Conservation (phyloP, 1,140 invertebrate species). For the Cotesia chilonis region DNA sequence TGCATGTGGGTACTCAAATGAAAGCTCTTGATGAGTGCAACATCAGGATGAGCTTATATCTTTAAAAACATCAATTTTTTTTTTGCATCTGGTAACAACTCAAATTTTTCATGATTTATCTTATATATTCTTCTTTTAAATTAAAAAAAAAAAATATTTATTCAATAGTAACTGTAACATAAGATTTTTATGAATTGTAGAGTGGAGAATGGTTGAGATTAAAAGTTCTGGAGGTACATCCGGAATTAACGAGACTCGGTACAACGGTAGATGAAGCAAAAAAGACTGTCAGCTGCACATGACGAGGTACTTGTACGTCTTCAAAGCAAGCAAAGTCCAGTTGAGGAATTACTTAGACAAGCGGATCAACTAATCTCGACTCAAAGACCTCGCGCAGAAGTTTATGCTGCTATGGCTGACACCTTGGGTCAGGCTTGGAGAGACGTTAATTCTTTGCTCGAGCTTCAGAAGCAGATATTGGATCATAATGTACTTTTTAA, state of each 20-base stretch:
- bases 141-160: no score
- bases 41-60: no score
- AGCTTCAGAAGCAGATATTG: conserved; percentile 79
- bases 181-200: conserved; percentile 67
- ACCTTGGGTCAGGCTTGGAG: conserved; percentile 88
- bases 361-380: conserved; percentile 85
- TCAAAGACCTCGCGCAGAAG: conserved; percentile 79
- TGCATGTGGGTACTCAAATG: no score
- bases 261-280: conserved; percentile 78
- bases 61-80: no score
- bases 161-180: no score
- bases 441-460: conserved; percentile 83
- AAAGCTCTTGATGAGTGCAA: no score
- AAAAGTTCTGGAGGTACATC: conserved; percentile 86
- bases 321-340: conserved; percentile 89
- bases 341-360: conserved; percentile 86
- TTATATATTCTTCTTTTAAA: no score
- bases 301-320: conserved; percentile 82
- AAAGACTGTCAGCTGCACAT: conserved; percentile 79
- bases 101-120: no score
- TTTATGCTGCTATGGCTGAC: conserved; percentile 92
- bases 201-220: conserved; percentile 84
- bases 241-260: conserved; percentile 84
- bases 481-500: conserved; percentile 80
- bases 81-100: no score